Conservation (phyloP, 2,113 vertebrate genomes). For the Danionella cerebrum region DNA sequence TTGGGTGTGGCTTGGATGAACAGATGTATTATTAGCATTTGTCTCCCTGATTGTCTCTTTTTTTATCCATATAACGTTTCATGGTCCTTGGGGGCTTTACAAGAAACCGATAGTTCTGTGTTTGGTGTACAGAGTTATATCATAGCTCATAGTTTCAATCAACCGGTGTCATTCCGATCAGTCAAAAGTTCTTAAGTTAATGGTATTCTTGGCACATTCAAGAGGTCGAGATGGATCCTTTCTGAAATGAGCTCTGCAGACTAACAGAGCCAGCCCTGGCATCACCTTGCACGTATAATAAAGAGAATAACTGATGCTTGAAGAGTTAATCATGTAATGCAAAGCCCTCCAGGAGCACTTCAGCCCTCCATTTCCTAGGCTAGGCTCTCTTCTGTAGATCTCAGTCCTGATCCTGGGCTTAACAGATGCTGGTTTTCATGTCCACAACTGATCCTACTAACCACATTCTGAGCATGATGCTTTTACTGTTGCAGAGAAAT, state of each 20-base stretch:
- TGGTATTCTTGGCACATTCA: slow-evolving; percentile 31
- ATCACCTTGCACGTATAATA: slow-evolving; percentile 19
- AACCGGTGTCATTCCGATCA: slow-evolving; percentile 18
- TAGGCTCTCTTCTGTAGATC: slow-evolving; percentile 38
- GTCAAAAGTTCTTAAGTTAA: slow-evolving; percentile 25
- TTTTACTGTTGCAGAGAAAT: slow-evolving; percentile 22
- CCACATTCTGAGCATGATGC: slow-evolving; percentile 32
- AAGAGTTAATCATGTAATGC: slow-evolving; percentile 10
- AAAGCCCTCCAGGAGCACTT: slow-evolving; percentile 14
- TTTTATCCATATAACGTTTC: slow-evolving; percentile 25
- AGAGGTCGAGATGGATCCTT: neutral
- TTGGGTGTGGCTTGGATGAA: slow-evolving; percentile 9
- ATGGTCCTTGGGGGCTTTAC: slow-evolving; percentile 36
- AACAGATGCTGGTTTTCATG: slow-evolving; percentile 72
- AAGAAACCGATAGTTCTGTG: neutral
- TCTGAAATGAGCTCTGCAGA: slow-evolving; percentile 10
- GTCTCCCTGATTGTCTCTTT: slow-evolving; percentile 31
- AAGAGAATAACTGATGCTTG: slow-evolving; percentile 30
- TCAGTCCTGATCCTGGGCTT: slow-evolving; percentile 54
- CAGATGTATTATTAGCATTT: neutral
- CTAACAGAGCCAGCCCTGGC: slow-evolving; percentile 16
- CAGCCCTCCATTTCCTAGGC: slow-evolving; percentile 21
- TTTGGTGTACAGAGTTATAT: too few relatives aligned
- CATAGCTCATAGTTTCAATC: slow-evolving; percentile 27
- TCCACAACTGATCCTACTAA: slow-evolving; percentile 38